Percentiles rank a stretch among this genome's conserved stretches.
Evolutionary conservation across 2,888 invertebrate genomes (phyloP).

Genomic region (Drosophila affinis): DNA sequence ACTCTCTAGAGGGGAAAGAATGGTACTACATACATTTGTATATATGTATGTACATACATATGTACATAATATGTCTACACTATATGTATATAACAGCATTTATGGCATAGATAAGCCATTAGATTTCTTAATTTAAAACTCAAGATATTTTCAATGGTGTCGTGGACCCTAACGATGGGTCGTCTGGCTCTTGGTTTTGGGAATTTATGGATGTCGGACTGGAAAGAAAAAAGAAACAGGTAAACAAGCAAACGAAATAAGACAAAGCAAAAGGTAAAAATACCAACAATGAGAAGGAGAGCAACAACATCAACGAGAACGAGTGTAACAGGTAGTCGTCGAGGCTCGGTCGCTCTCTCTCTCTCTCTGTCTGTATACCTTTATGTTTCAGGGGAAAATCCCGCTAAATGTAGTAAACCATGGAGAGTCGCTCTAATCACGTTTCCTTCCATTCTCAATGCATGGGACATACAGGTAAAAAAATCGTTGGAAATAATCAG

Average conservation of each 20-base stretch:
- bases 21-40: neutral
- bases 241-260: slow-evolving; percentile 8
- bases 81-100: neutral
- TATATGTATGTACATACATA: slow-evolving; percentile 3
- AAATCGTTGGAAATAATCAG: slow-evolving; percentile 33
- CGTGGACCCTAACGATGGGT: slow-evolving; percentile 5
- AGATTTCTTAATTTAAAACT: slow-evolving; percentile 41
- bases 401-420: slow-evolving; percentile 15
- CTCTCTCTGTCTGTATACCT: neutral
- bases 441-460: slow-evolving; percentile 12
- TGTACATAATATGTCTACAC: slow-evolving; percentile 1
- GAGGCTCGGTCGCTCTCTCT: neutral
- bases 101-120: slow-evolving; percentile 28
- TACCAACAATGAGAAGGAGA: slow-evolving; percentile 5
- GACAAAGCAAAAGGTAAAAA: slow-evolving; percentile 3
- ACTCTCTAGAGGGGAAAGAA: slow-evolving; percentile 13
- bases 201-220: slow-evolving; percentile 20
- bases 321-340: slow-evolving; percentile 71
- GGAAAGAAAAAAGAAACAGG: slow-evolving; percentile 10
- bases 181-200: neutral
- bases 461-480: slow-evolving; percentile 30
- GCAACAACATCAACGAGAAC: slow-evolving; percentile 22
- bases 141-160: slow-evolving; percentile 27
- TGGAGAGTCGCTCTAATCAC: neutral
- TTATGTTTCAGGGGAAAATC: slow-evolving; percentile 12